phyloP scores from a whole-genome alignment of 2,888 invertebrate species.

The Diploptera punctata region DNA sequence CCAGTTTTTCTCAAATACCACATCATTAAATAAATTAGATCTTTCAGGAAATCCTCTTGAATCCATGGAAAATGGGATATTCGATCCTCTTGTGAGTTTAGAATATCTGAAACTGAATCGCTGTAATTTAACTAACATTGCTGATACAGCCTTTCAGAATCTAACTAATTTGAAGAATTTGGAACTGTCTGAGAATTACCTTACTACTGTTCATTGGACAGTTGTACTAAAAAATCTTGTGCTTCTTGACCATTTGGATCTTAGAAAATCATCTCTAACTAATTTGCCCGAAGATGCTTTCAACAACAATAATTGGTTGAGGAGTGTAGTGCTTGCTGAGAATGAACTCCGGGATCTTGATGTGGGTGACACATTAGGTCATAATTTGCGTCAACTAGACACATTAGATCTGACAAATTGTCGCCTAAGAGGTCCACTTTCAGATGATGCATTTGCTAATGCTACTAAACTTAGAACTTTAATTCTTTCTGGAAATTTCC shows the following conservation, averaged over 20 bases:
- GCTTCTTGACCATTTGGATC: slow-evolving; percentile 68
- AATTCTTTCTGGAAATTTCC: slow-evolving; percentile 70
- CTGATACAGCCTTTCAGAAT: slow-evolving; percentile 63
- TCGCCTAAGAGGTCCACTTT: slow-evolving; percentile 68
- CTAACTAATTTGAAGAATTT: slow-evolving; percentile 67
- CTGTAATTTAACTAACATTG: slow-evolving; percentile 66
- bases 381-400: slow-evolving; percentile 68
- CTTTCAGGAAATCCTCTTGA: slow-evolving; percentile 71
- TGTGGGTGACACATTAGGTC: slow-evolving; percentile 67
- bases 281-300: slow-evolving; percentile 70
- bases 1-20: slow-evolving; percentile 70
- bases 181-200: slow-evolving; percentile 66
- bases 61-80: slow-evolving; percentile 63
- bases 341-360: slow-evolving; percentile 70
- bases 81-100: slow-evolving; percentile 68
- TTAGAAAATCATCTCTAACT: slow-evolving; percentile 65
- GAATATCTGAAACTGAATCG: slow-evolving; percentile 70
- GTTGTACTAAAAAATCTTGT: slow-evolving; percentile 64
- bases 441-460: slow-evolving; percentile 72
- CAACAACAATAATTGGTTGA: slow-evolving; percentile 67
- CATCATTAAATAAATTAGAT: slow-evolving; percentile 71
- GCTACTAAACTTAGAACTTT: slow-evolving; percentile 69
- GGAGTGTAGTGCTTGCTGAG: slow-evolving; percentile 67
- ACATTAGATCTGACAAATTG: slow-evolving; percentile 72
- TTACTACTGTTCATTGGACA: slow-evolving; percentile 66